Conservation (phyloP, 2,888 invertebrate genomes). For the Masnerella sp. region DNA sequence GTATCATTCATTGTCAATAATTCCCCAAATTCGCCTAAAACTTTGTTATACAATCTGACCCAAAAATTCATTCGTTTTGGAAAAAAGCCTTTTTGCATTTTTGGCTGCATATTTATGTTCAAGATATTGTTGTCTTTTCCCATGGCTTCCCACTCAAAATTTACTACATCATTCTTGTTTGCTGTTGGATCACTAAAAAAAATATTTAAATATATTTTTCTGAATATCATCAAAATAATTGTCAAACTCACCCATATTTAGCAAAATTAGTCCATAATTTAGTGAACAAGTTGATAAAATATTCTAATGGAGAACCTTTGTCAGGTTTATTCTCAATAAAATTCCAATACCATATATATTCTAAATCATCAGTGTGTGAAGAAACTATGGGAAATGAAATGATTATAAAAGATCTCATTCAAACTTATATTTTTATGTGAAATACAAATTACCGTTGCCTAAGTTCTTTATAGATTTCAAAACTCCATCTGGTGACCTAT, state of each 20-base stretch:
- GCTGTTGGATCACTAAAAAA: slow-evolving; percentile 76
- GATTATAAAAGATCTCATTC: background rate
- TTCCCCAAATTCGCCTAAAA: slow-evolving; percentile 62
- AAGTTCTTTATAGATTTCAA: slow-evolving; percentile 67
- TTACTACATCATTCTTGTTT: slow-evolving; percentile 68
- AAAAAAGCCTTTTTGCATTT: slow-evolving; percentile 72
- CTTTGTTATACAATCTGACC: slow-evolving; percentile 76
- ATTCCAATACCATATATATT: slow-evolving; percentile 77
- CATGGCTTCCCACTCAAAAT: slow-evolving; percentile 76
- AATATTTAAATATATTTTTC: background rate
- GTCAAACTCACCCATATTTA: slow-evolving; percentile 75
- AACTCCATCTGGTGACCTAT: slow-evolving; percentile 66
- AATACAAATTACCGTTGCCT: slow-evolving; percentile 68
- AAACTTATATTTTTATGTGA: background rate
- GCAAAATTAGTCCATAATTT: slow-evolving; percentile 79
- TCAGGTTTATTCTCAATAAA: slow-evolving; percentile 72
- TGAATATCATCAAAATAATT: background rate
- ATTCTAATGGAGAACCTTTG: slow-evolving; percentile 68
- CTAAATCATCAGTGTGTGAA: slow-evolving; percentile 79
- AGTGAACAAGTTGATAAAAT: slow-evolving; percentile 75
- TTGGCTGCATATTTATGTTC: slow-evolving; percentile 71
- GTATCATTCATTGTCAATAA: slow-evolving; percentile 28
- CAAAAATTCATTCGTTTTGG: slow-evolving; percentile 77
- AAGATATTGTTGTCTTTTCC: slow-evolving; percentile 70
- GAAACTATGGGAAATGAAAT: slow-evolving; percentile 70